phyloP scores from a whole-genome alignment of 2,888 invertebrate genomes.

The Cerastis rubricosa region DNA sequence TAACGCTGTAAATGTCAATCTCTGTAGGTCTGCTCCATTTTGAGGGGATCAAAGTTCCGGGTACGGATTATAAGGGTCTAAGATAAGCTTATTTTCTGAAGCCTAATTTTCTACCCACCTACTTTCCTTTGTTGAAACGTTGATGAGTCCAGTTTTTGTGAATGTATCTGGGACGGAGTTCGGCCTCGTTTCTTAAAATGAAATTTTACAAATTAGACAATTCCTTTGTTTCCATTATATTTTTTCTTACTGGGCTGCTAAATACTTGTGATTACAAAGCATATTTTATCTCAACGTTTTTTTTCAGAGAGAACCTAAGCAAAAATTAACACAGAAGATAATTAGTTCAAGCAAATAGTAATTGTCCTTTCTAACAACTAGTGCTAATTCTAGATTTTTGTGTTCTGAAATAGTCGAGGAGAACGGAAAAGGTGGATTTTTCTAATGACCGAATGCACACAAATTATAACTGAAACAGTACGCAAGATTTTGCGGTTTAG shows the following conservation, averaged over 20 bases:
- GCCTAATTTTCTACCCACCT: constrained; percentile 86
- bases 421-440: background rate
- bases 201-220: constrained; percentile 53
- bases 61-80: constrained; percentile 89
- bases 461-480: constrained; percentile 7
- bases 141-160: constrained; percentile 76
- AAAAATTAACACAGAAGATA: constrained; percentile 13
- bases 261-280: constrained; percentile 30
- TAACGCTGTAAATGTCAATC: constrained; percentile 88
- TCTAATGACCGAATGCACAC: constrained; percentile 24
- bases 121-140: constrained; percentile 78
- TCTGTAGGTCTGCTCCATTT: constrained; percentile 86
- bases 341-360: constrained; percentile 10
- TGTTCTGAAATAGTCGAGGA: constrained; percentile 2
- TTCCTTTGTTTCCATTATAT: constrained; percentile 47
- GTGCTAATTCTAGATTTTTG: constrained; percentile 15
- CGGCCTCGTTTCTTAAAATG: constrained; percentile 52
- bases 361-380: constrained; percentile 5
- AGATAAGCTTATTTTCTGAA: constrained; percentile 88
- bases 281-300: constrained; percentile 7
- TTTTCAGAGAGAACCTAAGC: background rate
- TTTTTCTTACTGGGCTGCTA: constrained; percentile 28
- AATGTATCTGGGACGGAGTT: constrained; percentile 59
- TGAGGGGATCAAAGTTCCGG: constrained; percentile 88
- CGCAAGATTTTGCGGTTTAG: background rate